Evolutionary conservation across 53 echinoderm and acorn worm species (phyloP).

Genomic region (Pentamera pediparva): DNA sequence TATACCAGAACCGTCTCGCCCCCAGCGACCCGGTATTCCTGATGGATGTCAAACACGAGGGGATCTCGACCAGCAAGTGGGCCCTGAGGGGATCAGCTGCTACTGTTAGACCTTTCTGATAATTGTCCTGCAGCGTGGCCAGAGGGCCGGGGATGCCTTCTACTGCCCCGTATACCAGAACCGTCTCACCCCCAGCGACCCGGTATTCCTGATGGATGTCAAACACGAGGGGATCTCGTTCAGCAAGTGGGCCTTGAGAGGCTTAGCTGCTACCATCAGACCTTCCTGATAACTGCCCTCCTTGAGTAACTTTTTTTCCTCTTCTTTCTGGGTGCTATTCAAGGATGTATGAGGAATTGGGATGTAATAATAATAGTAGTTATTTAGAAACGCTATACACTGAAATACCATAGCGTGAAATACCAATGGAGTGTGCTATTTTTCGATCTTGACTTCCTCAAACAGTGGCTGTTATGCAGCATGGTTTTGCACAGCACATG

Average conservation of each 20-base stretch:
- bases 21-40: conserved; percentile 75
- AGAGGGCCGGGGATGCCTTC: conserved; percentile 61
- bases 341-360: too few species aligned
- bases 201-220: conserved; percentile 84
- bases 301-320: too few species aligned
- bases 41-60: conserved; percentile 89
- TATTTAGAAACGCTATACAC: too few species aligned
- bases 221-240: conserved; percentile 79
- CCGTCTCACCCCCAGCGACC: conserved; percentile 65
- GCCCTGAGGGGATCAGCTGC: conserved; percentile 82
- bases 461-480: too few species aligned
- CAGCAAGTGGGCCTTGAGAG: conserved; percentile 77
- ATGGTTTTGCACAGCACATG: too few species aligned
- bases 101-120: conserved; percentile 78
- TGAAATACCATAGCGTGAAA: too few species aligned
- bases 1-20: conserved; percentile 78
- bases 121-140: too few species aligned
- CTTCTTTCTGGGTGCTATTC: too few species aligned
- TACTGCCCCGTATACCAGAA: conserved; percentile 93
- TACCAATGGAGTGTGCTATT: too few species aligned
- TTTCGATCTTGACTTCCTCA: too few species aligned
- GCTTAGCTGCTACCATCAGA: conserved; percentile 86
- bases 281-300: conserved; percentile 70
- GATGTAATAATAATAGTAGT: too few species aligned
- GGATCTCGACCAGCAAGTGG: conserved; percentile 73